phyloP scores from a whole-genome alignment of 1,140 invertebrate genomes.

The Tetraneura akinire region DNA sequence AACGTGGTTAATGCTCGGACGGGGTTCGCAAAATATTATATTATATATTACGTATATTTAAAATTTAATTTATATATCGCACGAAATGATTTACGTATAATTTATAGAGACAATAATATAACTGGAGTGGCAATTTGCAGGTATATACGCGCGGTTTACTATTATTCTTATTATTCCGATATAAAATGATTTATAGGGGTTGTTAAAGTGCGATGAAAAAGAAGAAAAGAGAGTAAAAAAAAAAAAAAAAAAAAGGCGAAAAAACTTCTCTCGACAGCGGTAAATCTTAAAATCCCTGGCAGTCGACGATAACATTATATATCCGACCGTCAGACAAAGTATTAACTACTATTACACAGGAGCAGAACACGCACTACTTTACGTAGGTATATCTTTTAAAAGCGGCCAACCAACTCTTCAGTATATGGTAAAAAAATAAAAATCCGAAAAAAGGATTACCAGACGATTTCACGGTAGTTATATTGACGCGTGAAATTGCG shows the following conservation, averaged over 20 bases:
- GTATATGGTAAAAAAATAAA: slow-evolving; percentile 16
- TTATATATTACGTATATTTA: too few relatives aligned
- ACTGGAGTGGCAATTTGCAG: neutral
- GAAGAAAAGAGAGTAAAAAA: neutral
- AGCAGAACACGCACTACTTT: neutral
- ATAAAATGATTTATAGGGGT: slow-evolving; percentile 24
- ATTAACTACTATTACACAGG: neutral
- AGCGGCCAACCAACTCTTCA: neutral
- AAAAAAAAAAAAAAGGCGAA: neutral
- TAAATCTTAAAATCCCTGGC: slow-evolving; percentile 36
- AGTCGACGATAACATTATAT: slow-evolving; percentile 42
- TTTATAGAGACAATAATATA: too few relatives aligned
- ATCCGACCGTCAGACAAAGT: slow-evolving; percentile 16
- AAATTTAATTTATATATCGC: neutral
- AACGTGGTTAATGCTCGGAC: too few relatives aligned
- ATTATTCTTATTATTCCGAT: too few relatives aligned
- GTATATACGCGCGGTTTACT: neutral
- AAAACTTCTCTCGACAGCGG: neutral
- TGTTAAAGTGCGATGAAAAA: too few relatives aligned
- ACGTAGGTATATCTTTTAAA: neutral
- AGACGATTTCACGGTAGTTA: neutral
- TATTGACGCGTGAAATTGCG: too few relatives aligned
- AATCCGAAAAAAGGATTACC: neutral
- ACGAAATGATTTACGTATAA: too few relatives aligned
- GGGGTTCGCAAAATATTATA: neutral